Conservation (phyloP, 2,113 vertebrate genomes). For the Podarcis muralis region DNA sequence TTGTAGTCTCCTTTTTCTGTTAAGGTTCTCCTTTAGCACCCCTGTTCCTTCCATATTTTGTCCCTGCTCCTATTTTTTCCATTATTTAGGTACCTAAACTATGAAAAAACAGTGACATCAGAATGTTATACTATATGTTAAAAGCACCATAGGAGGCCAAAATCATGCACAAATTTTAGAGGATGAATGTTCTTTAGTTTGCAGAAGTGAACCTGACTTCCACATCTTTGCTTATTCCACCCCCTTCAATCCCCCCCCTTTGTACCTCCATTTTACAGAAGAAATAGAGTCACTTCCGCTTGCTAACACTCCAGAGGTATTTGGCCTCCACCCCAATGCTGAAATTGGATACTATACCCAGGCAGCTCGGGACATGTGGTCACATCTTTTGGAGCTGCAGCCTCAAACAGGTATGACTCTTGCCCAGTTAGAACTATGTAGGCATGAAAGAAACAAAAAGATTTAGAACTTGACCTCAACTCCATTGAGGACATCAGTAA, state of each 20-base stretch:
- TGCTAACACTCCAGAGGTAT: slow-evolving; percentile 87
- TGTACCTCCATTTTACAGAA: slow-evolving; percentile 69
- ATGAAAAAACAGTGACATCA: background rate
- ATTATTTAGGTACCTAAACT: background rate
- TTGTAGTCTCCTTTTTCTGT: background rate
- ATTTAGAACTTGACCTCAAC: background rate
- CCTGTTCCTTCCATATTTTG: background rate
- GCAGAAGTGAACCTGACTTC: background rate
- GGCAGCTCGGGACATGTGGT: slow-evolving; percentile 88
- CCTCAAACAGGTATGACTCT: slow-evolving; percentile 85
- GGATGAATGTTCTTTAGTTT: background rate
- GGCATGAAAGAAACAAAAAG: background rate
- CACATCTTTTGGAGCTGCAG: slow-evolving; percentile 90
- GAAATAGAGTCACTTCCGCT: slow-evolving; percentile 89
- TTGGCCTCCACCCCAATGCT: slow-evolving; percentile 91
- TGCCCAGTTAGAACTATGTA: fast-evolving
- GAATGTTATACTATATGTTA: background rate
- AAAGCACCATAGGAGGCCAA: background rate
- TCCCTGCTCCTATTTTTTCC: background rate
- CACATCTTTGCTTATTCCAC: background rate
- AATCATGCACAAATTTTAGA: background rate
- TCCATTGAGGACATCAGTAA: background rate
- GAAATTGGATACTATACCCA: slow-evolving; percentile 94
- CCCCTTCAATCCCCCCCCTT: background rate
- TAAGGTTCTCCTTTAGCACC: background rate